Evolutionary conservation across 2,113 vertebrate genomes (phyloP), one percentile per base, ranked within the genome.

Genomic region (Coryphaenoides rupestris): DNA sequence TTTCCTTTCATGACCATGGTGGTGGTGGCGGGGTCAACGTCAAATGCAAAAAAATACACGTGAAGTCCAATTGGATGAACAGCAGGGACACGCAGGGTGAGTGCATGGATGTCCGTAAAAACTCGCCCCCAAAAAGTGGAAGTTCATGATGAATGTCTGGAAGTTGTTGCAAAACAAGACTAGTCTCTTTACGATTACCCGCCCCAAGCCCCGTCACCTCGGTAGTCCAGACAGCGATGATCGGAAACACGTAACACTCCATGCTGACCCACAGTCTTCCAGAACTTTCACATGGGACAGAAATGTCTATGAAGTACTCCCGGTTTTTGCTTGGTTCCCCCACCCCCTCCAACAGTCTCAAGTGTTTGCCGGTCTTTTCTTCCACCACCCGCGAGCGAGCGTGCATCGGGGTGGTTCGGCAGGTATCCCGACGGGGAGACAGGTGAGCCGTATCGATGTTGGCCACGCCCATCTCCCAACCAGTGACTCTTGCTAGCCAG

Each of bases 401-500:
- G 3, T 16, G 47, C 47, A 17, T 50, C 9, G n/a, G 47, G 47
- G 15, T 50, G 50, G 21, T 40, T 23, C 15, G 58, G 23, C 23
- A 12, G 14, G 19, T n/a, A 58, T 46, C 47, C 56, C 21, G 26
- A 9, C 21, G 33, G 26, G 21, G 62, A 66, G 53, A 28, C 49
- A 61, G 52, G 58, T 56, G 26, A 23, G 49, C 60, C 28, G 60
- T 19, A n/a, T n/a, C n/a, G n/a, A n/a, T n/a, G 19, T 2, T 68
- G 65, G 21, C 24, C 62, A 55, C 62, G 69, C 22, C 69, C 73
- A 75, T 53, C 47, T 62, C 53, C 71, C 67, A 62, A 75, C 58
- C 61, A 71, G 63, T 52, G 67, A 66, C 56, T 70, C 63, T 74
- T 83, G 72, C 79, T 73, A 72, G 79, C 75, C 78, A 87, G 78